Percentiles rank a stretch among this genome's conserved stretches.
These are phyloP conservation scores for Eupithecia subfuscata DNA, from an alignment of 2,888 invertebrate genomes.

Conservation along the genomic window DNA sequence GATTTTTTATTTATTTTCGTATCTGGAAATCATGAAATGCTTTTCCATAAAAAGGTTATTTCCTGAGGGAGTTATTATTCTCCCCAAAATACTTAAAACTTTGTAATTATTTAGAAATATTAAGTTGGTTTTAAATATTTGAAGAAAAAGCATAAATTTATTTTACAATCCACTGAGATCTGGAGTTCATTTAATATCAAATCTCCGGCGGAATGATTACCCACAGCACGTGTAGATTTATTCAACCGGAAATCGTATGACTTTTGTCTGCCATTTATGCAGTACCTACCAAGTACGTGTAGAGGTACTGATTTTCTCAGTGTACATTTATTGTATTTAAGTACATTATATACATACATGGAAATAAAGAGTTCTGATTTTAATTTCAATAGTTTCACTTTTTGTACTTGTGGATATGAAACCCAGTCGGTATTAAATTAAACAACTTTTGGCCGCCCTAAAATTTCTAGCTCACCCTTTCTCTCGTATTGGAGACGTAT, in stretches of 20 bases:
- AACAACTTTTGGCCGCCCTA: not conserved
- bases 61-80: not conserved
- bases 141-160: not conserved
- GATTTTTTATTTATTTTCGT: not conserved
- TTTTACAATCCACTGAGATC: not conserved
- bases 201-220: not conserved
- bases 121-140: not conserved
- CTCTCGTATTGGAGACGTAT: slow-evolving; percentile 37
- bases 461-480: slow-evolving; percentile 18
- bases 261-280: not conserved
- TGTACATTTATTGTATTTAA: too few species aligned
- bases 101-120: too few species aligned
- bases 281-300: not conserved
- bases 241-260: not conserved
- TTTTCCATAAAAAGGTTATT: not conserved
- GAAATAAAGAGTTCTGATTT: too few species aligned
- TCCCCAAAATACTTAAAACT: not conserved
- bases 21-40: not conserved
- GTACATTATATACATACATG: too few species aligned
- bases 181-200: not conserved
- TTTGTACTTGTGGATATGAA: not conserved
- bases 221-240: not conserved
- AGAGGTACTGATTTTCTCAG: not conserved
- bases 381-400: not conserved
- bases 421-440: not conserved